Conservation (phyloP, 2,113 vertebrate genomes). For the Rhinolophus sinicus region DNA sequence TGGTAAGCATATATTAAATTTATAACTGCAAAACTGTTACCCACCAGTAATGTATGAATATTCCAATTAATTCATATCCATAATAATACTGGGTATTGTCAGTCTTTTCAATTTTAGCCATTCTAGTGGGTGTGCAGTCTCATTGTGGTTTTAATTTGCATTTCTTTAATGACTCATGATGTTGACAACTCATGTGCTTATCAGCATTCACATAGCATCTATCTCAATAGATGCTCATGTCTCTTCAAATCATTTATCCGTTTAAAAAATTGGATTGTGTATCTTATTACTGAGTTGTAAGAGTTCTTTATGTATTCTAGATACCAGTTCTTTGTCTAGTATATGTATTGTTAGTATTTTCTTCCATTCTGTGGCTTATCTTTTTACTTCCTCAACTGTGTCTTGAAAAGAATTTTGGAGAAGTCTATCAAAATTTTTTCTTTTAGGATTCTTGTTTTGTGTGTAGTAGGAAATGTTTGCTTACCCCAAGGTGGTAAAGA, state of each 20-base stretch:
- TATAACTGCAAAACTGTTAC: neutral
- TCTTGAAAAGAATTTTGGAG: neutral
- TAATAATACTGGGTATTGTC: neutral
- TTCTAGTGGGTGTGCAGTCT: neutral
- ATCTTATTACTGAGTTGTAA: neutral
- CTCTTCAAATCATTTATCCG: slow-evolving; percentile 13
- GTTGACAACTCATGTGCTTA: slow-evolving; percentile 13
- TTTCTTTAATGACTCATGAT: neutral
- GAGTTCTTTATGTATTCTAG: neutral
- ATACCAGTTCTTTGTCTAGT: neutral
- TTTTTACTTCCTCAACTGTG: slow-evolving; percentile 28
- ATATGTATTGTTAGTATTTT: neutral
- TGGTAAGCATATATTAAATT: neutral
- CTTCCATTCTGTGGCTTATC: neutral
- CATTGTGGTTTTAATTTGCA: neutral
- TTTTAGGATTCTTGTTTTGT: neutral
- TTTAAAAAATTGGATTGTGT: neutral
- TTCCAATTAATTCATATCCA: neutral
- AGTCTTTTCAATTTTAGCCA: neutral
- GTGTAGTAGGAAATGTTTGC: neutral
- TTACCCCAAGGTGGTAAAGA: neutral
- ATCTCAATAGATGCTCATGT: neutral
- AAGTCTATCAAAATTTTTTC: neutral
- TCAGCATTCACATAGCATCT: neutral
- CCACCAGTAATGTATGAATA: neutral